Evolutionary conservation across 2,797 vertebrate species (phyloP).

Genomic region (Halcyon chelicuti): DNA sequence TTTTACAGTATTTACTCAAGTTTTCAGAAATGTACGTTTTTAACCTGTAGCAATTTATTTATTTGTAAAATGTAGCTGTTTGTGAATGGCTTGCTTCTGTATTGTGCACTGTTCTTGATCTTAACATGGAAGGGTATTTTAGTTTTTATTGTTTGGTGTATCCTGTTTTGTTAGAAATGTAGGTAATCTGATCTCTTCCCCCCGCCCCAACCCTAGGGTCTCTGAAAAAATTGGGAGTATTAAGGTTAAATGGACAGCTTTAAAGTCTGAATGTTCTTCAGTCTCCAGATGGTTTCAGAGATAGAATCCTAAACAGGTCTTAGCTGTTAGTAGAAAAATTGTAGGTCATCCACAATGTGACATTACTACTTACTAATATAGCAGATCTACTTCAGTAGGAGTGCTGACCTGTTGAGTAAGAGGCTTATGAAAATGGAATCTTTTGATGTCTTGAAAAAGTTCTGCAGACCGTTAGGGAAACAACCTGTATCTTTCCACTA

Average conservation of each 20-base stretch:
- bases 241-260: background rate
- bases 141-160: background rate
- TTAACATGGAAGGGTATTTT: background rate
- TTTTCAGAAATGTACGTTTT: background rate
- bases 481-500: background rate
- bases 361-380: constrained; percentile 28
- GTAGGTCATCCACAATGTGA: constrained; percentile 26
- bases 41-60: background rate
- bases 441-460: constrained; percentile 38
- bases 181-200: background rate
- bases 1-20: too few species aligned
- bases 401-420: constrained; percentile 53
- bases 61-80: background rate
- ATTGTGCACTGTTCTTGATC: background rate
- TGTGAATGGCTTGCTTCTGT: background rate
- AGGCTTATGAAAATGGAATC: constrained; percentile 53
- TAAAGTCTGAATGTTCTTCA: background rate
- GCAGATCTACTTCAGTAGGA: constrained; percentile 23
- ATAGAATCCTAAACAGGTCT: background rate
- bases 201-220: accelerated
- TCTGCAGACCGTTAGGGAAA: constrained; percentile 9
- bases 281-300: background rate
- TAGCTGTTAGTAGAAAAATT: constrained; percentile 8
- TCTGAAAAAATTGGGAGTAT: background rate
- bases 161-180: background rate